Percentiles rank a stretch among this genome's conserved stretches.
Conservation (phyloP, 2,113 vertebrate species). For the Chionis minor region DNA sequence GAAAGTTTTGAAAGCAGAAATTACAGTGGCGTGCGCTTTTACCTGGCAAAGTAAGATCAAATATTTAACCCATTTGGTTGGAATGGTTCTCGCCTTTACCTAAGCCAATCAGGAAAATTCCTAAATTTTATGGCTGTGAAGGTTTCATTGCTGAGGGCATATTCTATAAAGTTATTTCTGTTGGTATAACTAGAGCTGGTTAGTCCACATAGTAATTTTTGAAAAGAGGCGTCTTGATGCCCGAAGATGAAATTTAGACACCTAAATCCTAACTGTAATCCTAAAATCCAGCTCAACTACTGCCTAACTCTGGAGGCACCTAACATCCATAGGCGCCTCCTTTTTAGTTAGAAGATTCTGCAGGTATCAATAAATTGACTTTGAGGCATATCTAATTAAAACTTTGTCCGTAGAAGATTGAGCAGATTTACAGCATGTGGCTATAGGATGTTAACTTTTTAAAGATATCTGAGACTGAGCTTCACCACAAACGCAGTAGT, state of each 20-base stretch:
- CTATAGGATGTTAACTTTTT: background rate
- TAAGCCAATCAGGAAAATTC: background rate
- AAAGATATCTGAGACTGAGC: background rate
- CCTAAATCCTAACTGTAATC: background rate
- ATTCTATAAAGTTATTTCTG: background rate
- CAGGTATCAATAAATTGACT: background rate
- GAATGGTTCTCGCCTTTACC: background rate
- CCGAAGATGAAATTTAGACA: background rate
- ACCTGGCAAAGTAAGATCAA: background rate
- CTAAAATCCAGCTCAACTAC: background rate
- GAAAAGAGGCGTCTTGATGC: background rate
- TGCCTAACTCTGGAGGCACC: background rate
- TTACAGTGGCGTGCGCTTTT: accelerated
- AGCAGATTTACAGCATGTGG: background rate
- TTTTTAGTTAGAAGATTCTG: background rate
- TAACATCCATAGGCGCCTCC: background rate
- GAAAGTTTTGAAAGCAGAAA: background rate
- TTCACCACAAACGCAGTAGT: background rate
- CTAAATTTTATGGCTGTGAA: background rate
- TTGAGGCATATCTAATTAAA: background rate
- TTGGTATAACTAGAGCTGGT: background rate
- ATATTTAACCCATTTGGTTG: background rate
- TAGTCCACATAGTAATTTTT: background rate
- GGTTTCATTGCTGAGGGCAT: background rate
- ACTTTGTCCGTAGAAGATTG: background rate